Conservation (phyloP, 2,888 invertebrate species). For the Pteria penguin region DNA sequence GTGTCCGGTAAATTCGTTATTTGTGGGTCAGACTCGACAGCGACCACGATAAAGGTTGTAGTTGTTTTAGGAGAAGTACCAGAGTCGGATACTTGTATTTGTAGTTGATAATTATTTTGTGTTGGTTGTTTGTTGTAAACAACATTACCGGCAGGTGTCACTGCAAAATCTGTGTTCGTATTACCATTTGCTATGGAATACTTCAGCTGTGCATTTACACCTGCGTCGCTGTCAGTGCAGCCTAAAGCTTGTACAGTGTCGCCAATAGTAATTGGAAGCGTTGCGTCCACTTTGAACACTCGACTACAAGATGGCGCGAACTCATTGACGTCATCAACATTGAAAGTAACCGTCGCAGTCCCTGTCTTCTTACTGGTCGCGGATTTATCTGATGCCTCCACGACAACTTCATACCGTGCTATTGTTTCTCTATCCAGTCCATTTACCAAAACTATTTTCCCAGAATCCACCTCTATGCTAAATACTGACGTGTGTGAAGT, state of each 20-base stretch:
- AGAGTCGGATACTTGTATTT: slow-evolving; percentile 46
- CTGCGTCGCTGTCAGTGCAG: slow-evolving; percentile 58
- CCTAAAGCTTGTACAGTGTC: slow-evolving; percentile 16
- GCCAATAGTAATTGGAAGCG: slow-evolving; percentile 42
- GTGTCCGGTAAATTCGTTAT: slow-evolving; percentile 43
- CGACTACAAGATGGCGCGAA: slow-evolving; percentile 48
- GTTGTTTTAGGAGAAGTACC: slow-evolving; percentile 42
- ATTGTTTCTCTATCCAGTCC: slow-evolving; percentile 53
- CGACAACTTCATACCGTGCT: slow-evolving; percentile 35
- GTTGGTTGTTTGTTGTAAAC: slow-evolving; percentile 41
- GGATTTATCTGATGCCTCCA: slow-evolving; percentile 54
- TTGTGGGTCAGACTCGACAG: slow-evolving; percentile 33
- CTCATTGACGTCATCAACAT: slow-evolving; percentile 57
- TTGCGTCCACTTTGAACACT: slow-evolving; percentile 25
- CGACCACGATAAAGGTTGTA: slow-evolving; percentile 28
- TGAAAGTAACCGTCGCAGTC: slow-evolving; percentile 37
- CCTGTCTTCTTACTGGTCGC: slow-evolving; percentile 33
- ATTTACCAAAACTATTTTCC: slow-evolving; percentile 37
- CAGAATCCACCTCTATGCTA: slow-evolving; percentile 46
- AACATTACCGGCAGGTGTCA: slow-evolving; percentile 41
- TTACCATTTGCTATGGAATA: slow-evolving; percentile 59
- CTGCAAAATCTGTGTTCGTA: slow-evolving; percentile 49
- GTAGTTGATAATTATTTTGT: slow-evolving; percentile 43
- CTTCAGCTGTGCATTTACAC: slow-evolving; percentile 51
- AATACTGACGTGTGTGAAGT: slow-evolving; percentile 37